Evolutionary conservation across 2,888 invertebrate genomes (phyloP).

Genomic region (Limenitis camilla): DNA sequence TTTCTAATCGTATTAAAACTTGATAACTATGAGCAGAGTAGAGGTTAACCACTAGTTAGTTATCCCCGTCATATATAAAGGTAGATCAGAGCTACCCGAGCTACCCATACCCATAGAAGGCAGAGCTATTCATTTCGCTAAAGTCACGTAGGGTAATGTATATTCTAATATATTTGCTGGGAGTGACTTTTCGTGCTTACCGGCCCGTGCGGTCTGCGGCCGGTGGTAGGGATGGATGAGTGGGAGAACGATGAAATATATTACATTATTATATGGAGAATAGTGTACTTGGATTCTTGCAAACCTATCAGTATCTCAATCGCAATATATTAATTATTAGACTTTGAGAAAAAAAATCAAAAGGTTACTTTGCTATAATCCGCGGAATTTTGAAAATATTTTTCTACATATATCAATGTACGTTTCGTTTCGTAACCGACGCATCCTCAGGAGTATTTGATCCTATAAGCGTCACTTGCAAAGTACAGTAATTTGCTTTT

Average conservation of each 20-base stretch:
- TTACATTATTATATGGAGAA: not conserved
- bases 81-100: conserved; percentile 22
- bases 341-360: too few species aligned
- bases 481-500: too few species aligned
- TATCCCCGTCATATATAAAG: conserved; percentile 21
- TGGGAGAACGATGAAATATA: conserved; percentile 2
- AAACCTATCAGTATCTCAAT: too few species aligned
- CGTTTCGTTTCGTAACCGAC: too few species aligned
- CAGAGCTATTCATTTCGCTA: conserved; percentile 60
- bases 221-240: conserved; percentile 35
- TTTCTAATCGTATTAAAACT: not conserved
- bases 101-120: conserved; percentile 31
- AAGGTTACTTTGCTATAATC: too few species aligned
- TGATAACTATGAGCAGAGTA: not conserved
- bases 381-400: too few species aligned
- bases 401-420: too few species aligned
- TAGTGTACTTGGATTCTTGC: too few species aligned
- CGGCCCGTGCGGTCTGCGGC: conserved; percentile 71
- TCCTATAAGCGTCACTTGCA: too few species aligned
- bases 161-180: conserved; percentile 74
- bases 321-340: too few species aligned
- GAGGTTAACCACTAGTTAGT: not conserved
- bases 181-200: conserved; percentile 71
- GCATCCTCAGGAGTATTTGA: too few species aligned
- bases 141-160: conserved; percentile 72